These are phyloP conservation scores for Bagarius yarrelli DNA, from an alignment of 2,113 vertebrate genomes.

Conservation along the genomic window DNA sequence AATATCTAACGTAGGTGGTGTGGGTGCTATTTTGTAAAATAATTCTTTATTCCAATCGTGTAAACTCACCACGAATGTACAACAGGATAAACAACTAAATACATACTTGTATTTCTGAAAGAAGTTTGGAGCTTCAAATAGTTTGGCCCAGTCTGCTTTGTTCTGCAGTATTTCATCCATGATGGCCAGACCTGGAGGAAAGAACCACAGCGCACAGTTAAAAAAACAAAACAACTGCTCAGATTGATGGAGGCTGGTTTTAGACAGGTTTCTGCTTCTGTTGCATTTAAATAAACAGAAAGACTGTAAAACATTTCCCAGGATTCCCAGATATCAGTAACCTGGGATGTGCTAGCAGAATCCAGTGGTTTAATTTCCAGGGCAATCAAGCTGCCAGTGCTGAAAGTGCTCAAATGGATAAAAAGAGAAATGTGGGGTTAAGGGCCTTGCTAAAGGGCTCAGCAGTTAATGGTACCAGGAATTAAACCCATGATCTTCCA, in stretches of 20 bases:
- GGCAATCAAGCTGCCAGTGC: not conserved
- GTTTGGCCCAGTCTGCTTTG: constrained; percentile 90
- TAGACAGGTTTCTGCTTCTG: not conserved
- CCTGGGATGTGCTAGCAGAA: too few relatives aligned
- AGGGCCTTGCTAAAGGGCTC: too few relatives aligned
- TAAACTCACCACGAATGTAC: constrained; percentile 60
- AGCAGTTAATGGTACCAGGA: too few relatives aligned
- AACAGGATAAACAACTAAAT: constrained; percentile 79
- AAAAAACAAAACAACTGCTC: not conserved
- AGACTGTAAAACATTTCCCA: too few relatives aligned
- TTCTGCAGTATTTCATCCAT: constrained; percentile 88
- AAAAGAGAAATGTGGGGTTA: too few relatives aligned
- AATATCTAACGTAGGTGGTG: constrained; percentile 27
- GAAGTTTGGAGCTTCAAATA: constrained; percentile 93
- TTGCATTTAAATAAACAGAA: too few relatives aligned
- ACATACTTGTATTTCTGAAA: constrained; percentile 98
- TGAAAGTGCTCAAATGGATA: not conserved
- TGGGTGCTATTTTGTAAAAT: constrained; percentile 45
- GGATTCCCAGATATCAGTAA: too few relatives aligned
- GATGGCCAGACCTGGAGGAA: constrained; percentile 79
- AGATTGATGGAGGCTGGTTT: not conserved
- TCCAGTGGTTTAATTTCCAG: not conserved
- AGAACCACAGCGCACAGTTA: not conserved
- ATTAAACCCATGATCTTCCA: too few relatives aligned
- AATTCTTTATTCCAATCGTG: constrained; percentile 60